Conservation (phyloP, 2,797 vertebrate species). For the Esox lucius region DNA sequence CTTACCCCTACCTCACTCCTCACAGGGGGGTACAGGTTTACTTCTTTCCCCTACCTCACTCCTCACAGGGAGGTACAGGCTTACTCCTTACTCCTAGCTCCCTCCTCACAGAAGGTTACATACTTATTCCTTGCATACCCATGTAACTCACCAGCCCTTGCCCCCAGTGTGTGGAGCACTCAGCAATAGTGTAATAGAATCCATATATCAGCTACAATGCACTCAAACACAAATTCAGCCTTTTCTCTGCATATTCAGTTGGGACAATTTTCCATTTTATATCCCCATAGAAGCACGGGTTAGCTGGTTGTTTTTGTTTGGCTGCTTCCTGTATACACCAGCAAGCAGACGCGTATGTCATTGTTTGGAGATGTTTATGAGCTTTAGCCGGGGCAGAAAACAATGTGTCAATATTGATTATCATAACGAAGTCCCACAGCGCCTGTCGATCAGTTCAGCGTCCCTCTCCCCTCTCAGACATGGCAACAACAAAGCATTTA, state of each 20-base stretch:
- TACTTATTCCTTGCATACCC: conserved; percentile 21
- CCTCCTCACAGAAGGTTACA: background rate
- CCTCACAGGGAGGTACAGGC: no score
- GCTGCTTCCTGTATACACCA: conserved; percentile 46
- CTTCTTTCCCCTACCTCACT: no score
- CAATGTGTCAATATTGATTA: conserved; percentile 66
- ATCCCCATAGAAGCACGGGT: conserved; percentile 40
- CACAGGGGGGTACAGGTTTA: no score
- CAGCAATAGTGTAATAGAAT: background rate
- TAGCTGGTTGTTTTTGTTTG: conserved; percentile 54
- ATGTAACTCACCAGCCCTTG: conserved; percentile 38
- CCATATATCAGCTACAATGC: no score
- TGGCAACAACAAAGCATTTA: conserved; percentile 67
- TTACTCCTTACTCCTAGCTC: background rate
- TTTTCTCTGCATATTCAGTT: no score
- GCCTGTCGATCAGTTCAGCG: conserved; percentile 60
- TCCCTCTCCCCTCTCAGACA: conserved; percentile 56
- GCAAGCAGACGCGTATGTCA: conserved; percentile 28
- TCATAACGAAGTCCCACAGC: conserved; percentile 49
- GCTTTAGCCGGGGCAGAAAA: conserved; percentile 51
- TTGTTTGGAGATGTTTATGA: conserved; percentile 54
- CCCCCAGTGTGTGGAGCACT: background rate
- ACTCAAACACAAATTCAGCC: no score
- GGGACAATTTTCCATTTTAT: conserved; percentile 47
- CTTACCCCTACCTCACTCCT: no score